Base-by-base conservation (phyloP, 2,888 invertebrate species). In the Eutolmus rufibarbis region DNA sequence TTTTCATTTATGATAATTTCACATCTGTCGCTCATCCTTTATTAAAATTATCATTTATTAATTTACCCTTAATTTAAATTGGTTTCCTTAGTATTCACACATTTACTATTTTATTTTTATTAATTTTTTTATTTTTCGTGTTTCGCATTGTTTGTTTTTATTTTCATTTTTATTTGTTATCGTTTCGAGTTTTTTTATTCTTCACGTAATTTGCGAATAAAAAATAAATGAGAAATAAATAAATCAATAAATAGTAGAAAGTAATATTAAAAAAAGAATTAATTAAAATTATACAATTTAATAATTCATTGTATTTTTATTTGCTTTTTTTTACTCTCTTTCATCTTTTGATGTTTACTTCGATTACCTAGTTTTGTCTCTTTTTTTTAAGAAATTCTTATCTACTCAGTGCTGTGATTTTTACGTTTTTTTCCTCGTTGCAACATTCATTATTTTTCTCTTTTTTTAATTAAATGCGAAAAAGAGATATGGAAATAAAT, bases 1-100 rank as follows among this genome's bases (percentile, higher is more conserved):
- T 28, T 31, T 28, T 56, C 37, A 82, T 43, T 51, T 51, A 46
- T 16, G 51, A 34, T 57, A n/a, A 19, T 66, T 84, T 84, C 12
- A 19, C 57, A n/a, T 56, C 5, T 31, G n/a, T 81, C 31, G 31
- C 51, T 56, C 28, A 57, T 56, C 8, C 8, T 82, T 8, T 19
- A 82, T 82, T 82, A 19, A 82, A 82, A 82, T 34, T 82, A 57
- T 16, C 28, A 28, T 23, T 82, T 34, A 51, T 1, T 82, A 23
- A 40, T 19, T 57, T 82, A n/a, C 28, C 34, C 57, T 37, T 82
- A 78, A 28, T 19, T 82, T 51, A 40, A 51, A 14, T 82, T 81
- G 56, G 19, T 82, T 46, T 19, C 43, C 31, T 66, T 66, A 82
- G 34, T 82, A 82, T 82, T 82, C 82, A 82, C 51, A 82, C 82